phyloP scores from a whole-genome alignment of 2,888 invertebrate species.

The Boloria euphrosyne region DNA sequence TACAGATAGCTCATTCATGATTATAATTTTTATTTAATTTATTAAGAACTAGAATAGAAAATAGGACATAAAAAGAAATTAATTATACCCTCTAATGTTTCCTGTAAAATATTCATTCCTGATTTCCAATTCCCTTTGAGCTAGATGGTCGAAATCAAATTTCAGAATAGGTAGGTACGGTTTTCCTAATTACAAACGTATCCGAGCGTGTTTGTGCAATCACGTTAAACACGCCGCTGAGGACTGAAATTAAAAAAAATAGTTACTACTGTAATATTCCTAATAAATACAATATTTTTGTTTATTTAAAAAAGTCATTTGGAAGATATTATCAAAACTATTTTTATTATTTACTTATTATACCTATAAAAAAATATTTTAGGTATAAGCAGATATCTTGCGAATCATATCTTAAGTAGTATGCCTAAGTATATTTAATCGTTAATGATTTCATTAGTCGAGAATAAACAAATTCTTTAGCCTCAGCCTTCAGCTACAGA shows the following conservation, averaged over 20 bases:
- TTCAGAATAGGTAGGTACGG: constrained; percentile 41
- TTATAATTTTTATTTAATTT: not conserved
- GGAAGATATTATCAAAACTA: no score
- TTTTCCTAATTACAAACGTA: constrained; percentile 44
- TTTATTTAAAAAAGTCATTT: no score
- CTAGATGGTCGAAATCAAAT: constrained; percentile 42
- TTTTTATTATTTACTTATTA: no score
- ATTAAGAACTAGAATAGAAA: not conserved
- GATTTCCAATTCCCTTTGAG: constrained; percentile 45
- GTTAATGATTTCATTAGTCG: no score
- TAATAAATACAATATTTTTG: no score
- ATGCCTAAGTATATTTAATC: no score
- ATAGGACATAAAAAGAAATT: constrained; percentile 21
- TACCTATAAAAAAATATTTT: no score
- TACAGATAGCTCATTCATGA: not conserved
- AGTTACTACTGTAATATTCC: not conserved
- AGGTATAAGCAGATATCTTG: no score
- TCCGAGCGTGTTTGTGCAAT: constrained; percentile 41
- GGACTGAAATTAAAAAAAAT: constrained; percentile 13
- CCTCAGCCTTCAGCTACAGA: no score
- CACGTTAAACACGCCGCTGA: constrained; percentile 26
- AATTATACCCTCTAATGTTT: constrained; percentile 34
- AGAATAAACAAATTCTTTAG: no score
- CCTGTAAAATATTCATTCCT: constrained; percentile 39
- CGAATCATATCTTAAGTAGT: no score